A percentile compares a stretch with the other conserved stretches of the same genome.
Evolutionary conservation across 2,888 invertebrate species (phyloP).

Genomic region (Machimus rusticus): DNA sequence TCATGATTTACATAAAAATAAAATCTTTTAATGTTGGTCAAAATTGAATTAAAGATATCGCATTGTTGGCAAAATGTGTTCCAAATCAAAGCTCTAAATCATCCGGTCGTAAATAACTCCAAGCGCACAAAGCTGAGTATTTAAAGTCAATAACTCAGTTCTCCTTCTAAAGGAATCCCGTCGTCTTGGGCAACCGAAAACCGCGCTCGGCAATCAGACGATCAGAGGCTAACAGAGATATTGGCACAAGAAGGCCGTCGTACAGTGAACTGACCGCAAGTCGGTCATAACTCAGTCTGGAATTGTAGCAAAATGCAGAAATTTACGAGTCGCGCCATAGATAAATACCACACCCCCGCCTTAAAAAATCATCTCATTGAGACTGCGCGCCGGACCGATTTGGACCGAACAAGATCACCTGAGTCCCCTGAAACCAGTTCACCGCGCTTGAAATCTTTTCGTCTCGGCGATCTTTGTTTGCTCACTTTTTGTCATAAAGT

Average conservation of each 20-base stretch:
- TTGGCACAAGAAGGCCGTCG: background rate
- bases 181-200: background rate
- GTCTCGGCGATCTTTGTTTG: background rate
- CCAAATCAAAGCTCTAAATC: background rate
- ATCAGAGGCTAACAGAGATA: background rate
- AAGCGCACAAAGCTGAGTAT: background rate
- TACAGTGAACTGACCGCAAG: background rate
- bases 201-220: background rate
- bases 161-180: background rate
- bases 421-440: background rate
- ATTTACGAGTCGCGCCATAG: background rate
- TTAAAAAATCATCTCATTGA: background rate
- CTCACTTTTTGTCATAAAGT: constrained; percentile 35
- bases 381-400: background rate
- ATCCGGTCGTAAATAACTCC: background rate
- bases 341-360: constrained; percentile 40
- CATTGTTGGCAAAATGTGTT: background rate
- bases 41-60: background rate
- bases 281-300: constrained; percentile 1
- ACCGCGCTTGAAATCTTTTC: background rate
- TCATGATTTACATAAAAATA: background rate
- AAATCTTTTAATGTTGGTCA: background rate
- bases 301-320: constrained; percentile 23
- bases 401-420: background rate
- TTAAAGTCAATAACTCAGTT: background rate